These are phyloP conservation scores for Clusia tigrina DNA, from an alignment of 2,888 invertebrate genomes.

Conservation along the genomic window DNA sequence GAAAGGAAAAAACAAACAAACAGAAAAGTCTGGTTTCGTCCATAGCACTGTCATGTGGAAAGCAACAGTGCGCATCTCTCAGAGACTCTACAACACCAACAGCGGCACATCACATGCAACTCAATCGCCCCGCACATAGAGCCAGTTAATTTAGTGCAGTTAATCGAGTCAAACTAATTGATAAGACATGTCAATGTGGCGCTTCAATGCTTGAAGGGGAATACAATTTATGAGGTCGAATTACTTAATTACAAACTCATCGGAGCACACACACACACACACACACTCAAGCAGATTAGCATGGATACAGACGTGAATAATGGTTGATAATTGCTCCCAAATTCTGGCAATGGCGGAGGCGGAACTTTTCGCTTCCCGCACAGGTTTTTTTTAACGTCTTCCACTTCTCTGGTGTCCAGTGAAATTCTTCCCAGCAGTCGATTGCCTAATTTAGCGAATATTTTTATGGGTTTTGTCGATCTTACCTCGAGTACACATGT, in stretches of 20 bases:
- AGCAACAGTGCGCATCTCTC: background rate
- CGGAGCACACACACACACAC: conserved; percentile 9
- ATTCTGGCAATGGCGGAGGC: too few species aligned
- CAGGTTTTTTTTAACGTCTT: too few species aligned
- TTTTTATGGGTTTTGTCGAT: too few species aligned
- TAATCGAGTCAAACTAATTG: conserved; percentile 20
- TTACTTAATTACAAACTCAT: background rate
- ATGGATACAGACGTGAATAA: background rate
- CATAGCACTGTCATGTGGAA: background rate
- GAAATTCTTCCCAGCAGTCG: too few species aligned
- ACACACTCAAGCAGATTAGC: background rate
- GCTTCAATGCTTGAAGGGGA: background rate
- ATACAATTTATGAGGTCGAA: background rate
- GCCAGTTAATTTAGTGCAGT: conserved; percentile 3
- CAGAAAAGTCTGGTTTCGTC: background rate
- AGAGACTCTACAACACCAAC: too few species aligned
- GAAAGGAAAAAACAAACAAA: background rate
- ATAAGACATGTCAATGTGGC: conserved; percentile 19
- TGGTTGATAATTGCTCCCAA: too few species aligned
- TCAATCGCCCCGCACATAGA: too few species aligned
- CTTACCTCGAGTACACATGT: too few species aligned
- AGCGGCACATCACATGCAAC: too few species aligned
- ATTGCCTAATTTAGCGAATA: too few species aligned
- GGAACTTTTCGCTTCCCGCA: too few species aligned
- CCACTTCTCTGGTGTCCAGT: too few species aligned